Conservation (phyloP, 2,888 invertebrate species). For the Calephelis perditalis region DNA sequence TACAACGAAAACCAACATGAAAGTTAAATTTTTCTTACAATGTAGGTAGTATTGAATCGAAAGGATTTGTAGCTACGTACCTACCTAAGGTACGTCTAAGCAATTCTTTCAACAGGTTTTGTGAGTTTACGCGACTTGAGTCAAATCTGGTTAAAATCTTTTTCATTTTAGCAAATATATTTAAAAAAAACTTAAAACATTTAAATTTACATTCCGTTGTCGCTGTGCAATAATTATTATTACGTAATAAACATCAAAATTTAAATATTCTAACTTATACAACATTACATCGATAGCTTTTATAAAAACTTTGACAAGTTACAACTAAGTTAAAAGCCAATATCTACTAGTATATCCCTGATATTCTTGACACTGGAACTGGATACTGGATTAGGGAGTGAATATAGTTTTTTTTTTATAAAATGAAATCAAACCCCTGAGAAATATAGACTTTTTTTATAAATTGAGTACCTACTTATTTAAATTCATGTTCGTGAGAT, state of each 20-base stretch:
- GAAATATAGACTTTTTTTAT: too few relatives aligned
- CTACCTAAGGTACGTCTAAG: too few relatives aligned
- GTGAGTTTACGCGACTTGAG: too few relatives aligned
- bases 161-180: too few relatives aligned
- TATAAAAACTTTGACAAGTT: slow-evolving; percentile 63
- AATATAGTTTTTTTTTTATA: background rate
- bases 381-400: slow-evolving; percentile 15
- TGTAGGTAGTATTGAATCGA: too few relatives aligned
- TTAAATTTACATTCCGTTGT: slow-evolving; percentile 20
- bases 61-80: too few relatives aligned
- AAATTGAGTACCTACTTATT: too few relatives aligned
- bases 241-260: slow-evolving; percentile 27
- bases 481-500: too few relatives aligned
- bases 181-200: too few relatives aligned
- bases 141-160: too few relatives aligned
- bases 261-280: slow-evolving; percentile 45
- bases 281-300: slow-evolving; percentile 59
- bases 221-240: slow-evolving; percentile 20
- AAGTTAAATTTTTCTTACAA: slow-evolving; percentile 11
- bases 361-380: slow-evolving; percentile 43
- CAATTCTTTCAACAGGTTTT: too few relatives aligned
- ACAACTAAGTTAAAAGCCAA: slow-evolving; percentile 57
- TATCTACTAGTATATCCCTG: slow-evolving; percentile 63
- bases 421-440: background rate
- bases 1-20: background rate